Percentiles rank a stretch among this genome's conserved stretches.
Conservation (phyloP, 2,888 invertebrate genomes). For the Syrista parreyssii region DNA sequence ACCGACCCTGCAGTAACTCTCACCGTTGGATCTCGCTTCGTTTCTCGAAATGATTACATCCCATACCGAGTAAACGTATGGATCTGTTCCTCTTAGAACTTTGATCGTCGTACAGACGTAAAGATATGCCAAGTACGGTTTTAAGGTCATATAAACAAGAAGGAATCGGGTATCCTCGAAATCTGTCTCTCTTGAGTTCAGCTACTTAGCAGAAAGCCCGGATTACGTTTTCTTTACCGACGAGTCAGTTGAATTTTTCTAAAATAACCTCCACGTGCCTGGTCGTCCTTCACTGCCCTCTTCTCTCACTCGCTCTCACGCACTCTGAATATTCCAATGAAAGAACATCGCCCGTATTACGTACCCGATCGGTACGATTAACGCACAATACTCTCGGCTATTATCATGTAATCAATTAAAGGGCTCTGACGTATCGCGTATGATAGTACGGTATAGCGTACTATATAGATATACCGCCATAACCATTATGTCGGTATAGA, state of each 20-base stretch:
- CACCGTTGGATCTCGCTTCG: not conserved
- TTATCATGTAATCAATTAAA: not conserved
- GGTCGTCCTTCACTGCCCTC: not conserved
- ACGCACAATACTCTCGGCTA: not conserved
- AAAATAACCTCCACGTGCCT: not conserved
- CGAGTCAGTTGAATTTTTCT: not conserved
- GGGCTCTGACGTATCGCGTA: not conserved
- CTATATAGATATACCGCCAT: not conserved
- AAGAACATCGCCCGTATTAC: not conserved
- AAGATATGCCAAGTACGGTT: not conserved
- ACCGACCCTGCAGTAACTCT: not conserved
- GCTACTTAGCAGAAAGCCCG: not conserved
- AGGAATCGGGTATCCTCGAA: not conserved
- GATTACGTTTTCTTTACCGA: not conserved
- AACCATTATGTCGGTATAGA: not conserved
- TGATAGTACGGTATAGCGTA: not conserved
- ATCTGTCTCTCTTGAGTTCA: not conserved
- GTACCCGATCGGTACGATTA: not conserved
- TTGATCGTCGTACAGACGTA: not conserved
- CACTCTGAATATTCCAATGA: not conserved
- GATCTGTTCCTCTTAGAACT: not conserved
- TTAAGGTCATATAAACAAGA: not conserved
- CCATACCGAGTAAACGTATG: too few relatives aligned
- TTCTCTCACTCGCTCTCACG: not conserved
- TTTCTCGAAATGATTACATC: not conserved